These are phyloP conservation scores for Daphoenositta chrysoptera DNA, from an alignment of 2,113 vertebrate genomes.

Conservation along the genomic window DNA sequence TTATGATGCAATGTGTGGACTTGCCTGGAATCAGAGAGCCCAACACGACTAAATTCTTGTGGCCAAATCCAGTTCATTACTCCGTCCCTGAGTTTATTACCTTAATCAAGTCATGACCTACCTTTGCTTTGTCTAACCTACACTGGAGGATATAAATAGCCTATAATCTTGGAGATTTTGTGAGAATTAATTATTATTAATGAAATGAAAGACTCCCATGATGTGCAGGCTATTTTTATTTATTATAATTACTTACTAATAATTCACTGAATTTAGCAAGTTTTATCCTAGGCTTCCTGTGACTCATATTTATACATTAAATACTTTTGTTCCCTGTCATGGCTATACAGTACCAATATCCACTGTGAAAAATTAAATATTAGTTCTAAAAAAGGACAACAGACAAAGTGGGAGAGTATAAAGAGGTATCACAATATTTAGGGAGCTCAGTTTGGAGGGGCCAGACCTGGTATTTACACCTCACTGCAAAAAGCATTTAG, in stretches of 20 bases:
- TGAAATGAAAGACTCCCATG: not conserved
- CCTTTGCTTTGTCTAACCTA: constrained; percentile 4
- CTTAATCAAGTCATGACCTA: constrained; percentile 1
- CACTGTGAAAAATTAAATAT: not conserved
- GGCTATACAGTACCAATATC: not conserved
- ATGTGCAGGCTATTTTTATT: constrained; percentile 27
- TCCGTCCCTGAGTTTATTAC: not conserved
- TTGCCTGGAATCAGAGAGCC: not conserved
- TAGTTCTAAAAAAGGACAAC: not conserved
- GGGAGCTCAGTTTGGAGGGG: not conserved
- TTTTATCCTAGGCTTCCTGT: not conserved
- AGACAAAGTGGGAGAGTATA: not conserved
- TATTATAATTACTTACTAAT: constrained; percentile 1
- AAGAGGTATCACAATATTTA: not conserved
- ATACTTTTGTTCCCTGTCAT: not conserved
- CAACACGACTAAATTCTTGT: not conserved
- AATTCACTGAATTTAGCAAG: not conserved
- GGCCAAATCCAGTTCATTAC: not conserved
- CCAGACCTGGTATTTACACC: not conserved
- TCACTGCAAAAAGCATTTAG: not conserved
- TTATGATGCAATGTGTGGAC: not conserved
- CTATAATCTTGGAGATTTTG: not conserved
- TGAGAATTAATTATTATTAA: constrained; percentile 34
- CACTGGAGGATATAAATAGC: not conserved
- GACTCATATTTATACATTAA: not conserved